Conservation (phyloP, 1,140 invertebrate genomes). For the Drosophila nasuta region DNA sequence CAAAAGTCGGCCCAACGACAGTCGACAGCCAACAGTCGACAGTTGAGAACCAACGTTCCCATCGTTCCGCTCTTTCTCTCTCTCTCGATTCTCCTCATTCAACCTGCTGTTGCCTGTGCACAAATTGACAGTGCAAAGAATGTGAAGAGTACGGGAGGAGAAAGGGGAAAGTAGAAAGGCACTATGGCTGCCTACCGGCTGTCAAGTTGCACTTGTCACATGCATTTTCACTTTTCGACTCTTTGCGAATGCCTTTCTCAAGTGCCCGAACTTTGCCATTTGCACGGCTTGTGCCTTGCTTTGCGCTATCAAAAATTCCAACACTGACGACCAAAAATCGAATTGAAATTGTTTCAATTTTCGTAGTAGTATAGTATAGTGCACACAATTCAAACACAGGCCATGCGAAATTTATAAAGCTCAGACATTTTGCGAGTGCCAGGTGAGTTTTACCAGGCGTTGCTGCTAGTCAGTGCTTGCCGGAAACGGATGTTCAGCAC, state of each 20-base stretch:
- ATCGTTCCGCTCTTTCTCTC: neutral
- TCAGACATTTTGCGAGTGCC: conserved; percentile 22
- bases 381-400: conserved; percentile 58
- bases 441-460: conserved; percentile 1
- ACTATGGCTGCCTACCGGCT: conserved; percentile 15
- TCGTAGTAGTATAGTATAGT: conserved; percentile 46
- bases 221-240: conserved; percentile 69
- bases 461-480: conserved; percentile 19
- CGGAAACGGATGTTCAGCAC: conserved; percentile 61
- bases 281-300: conserved; percentile 39
- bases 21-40: conserved; percentile 19
- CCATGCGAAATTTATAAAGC: conserved; percentile 63
- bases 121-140: conserved; percentile 18
- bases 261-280: conserved; percentile 55
- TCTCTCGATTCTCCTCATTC: neutral
- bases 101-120: neutral
- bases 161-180: neutral
- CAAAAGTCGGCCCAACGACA: conserved; percentile 16
- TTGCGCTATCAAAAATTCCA: conserved; percentile 21
- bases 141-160: neutral
- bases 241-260: conserved; percentile 40
- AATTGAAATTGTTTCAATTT: conserved; percentile 82
- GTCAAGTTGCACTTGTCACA: conserved; percentile 65
- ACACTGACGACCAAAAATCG: conserved; percentile 49
- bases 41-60: conserved; percentile 4